These are phyloP conservation scores for Temnothorax rugatulus DNA, from an alignment of 2,888 invertebrate genomes.

Conservation along the genomic window DNA sequence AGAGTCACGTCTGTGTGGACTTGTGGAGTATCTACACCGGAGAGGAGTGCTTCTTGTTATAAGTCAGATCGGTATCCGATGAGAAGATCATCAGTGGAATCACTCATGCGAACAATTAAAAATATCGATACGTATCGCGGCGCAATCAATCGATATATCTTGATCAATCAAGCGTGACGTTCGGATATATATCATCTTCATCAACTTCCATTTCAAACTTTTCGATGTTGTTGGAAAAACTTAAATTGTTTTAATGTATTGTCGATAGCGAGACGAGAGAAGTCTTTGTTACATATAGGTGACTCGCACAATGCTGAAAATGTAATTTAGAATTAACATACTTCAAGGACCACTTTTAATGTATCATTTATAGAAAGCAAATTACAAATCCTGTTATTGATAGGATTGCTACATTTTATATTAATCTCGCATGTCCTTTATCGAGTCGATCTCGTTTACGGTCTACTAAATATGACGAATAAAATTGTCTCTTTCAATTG, in stretches of 20 bases:
- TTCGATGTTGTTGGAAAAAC: neutral
- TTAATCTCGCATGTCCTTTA: neutral
- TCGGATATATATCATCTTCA: slow-evolving; percentile 23
- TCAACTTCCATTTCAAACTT: neutral
- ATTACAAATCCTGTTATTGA: neutral
- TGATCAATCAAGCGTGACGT: slow-evolving; percentile 28
- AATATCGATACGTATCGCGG: slow-evolving; percentile 67
- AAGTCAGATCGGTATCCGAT: slow-evolving; percentile 55
- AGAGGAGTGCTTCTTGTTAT: slow-evolving; percentile 57
- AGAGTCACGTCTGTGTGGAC: neutral
- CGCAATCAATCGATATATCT: slow-evolving; percentile 48
- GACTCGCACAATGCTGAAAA: neutral
- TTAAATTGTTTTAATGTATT: neutral
- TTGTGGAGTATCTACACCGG: slow-evolving; percentile 22
- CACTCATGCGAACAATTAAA: slow-evolving; percentile 72
- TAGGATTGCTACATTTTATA: neutral
- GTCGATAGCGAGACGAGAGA: neutral
- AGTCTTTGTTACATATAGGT: neutral
- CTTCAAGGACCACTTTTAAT: neutral
- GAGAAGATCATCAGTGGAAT: slow-evolving; percentile 57
- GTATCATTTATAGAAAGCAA: neutral
- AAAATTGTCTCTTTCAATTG: neutral
- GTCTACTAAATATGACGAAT: slow-evolving; percentile 7
- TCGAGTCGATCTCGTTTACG: neutral
- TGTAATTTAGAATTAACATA: neutral